Evolutionary conservation across 35 echinoderm and acorn worm species (phyloP), one percentile per base, ranked within the genome.

Genomic region (Ptychodera flava): DNA sequence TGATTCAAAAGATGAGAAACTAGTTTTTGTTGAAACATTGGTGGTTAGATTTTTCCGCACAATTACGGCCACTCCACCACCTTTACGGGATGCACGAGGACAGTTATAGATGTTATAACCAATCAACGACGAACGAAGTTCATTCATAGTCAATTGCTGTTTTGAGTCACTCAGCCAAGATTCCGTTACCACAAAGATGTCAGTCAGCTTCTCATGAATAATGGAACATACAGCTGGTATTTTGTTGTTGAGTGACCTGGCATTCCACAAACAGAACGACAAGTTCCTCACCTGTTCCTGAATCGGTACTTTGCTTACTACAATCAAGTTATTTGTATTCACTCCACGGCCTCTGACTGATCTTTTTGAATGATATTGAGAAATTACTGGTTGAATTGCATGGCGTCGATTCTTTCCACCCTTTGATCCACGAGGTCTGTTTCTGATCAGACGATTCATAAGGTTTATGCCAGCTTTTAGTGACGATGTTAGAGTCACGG

Each of bases 111-210:
- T 12, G 28, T 77, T 30, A 85, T 85, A 85, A 27, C 84, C 84
- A 45, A 6, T n/a, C 36, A 85, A 32, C 30, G 84, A 85, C 14
- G 84, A 1, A 36, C 53, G 33, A 45, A 85, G 53, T 27, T 85
- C 84, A 45, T 38, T 45, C 28, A 85, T 32, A 76, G 84, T 31
- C 35, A 34, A 30, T 14, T 85, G 36, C 28, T 78, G 77, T 33
- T 80, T 79, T 14, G 34, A 77, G 0, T 33, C 78, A 88, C 78
- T 80, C 0, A 95, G 84, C 86, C 86, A 88, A 29, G 86, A 79
- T 88, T 88, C 86, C n/a, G 86, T 88, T 79, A 81, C 86, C n/a
- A 78, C 86, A 35, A 88, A 88, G 14, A 88, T 80, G 33, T 79
- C 86, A 12, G 35, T 80, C 1, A 79, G 28, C 33, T 88, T 88